phyloP scores from a whole-genome alignment of 2,888 invertebrate species.

The Drosophila mettleri region DNA sequence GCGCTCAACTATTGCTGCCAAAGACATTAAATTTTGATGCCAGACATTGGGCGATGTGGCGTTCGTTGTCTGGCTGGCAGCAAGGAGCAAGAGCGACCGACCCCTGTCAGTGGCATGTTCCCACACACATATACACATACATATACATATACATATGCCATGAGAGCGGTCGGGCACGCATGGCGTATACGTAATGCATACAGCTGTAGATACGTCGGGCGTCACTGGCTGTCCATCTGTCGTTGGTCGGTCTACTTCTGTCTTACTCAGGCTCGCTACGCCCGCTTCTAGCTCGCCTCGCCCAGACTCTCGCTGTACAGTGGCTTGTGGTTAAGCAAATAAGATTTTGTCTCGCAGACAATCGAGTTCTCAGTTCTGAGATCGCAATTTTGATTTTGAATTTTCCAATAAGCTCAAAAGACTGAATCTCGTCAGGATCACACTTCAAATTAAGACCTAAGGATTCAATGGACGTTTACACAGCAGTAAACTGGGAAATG shows the following conservation, averaged over 20 bases:
- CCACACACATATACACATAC: background rate
- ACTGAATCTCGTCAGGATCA: background rate
- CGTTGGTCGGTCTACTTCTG: constrained; percentile 16
- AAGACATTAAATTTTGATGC: constrained; percentile 71
- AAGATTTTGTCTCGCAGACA: background rate
- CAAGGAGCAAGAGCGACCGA: constrained; percentile 35
- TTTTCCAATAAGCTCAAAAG: background rate
- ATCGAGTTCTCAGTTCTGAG: too few relatives aligned
- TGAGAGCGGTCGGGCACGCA: constrained; percentile 50
- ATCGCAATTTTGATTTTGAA: too few relatives aligned
- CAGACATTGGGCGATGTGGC: constrained; percentile 38
- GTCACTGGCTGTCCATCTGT: constrained; percentile 54
- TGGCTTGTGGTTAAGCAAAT: background rate
- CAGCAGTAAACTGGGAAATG: background rate
- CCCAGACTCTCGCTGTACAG: constrained; percentile 16
- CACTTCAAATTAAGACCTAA: background rate
- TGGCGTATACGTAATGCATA: constrained; percentile 67
- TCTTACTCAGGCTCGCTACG: background rate
- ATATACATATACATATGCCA: background rate
- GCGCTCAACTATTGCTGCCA: constrained; percentile 66
- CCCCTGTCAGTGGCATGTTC: constrained; percentile 42
- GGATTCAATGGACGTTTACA: background rate
- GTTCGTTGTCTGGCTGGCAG: constrained; percentile 29
- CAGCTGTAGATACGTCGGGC: constrained; percentile 53
- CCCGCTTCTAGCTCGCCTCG: constrained; percentile 4